These are phyloP conservation scores for Pterocles gutturalis DNA, from an alignment of 2,113 vertebrate species.

Conservation along the genomic window DNA sequence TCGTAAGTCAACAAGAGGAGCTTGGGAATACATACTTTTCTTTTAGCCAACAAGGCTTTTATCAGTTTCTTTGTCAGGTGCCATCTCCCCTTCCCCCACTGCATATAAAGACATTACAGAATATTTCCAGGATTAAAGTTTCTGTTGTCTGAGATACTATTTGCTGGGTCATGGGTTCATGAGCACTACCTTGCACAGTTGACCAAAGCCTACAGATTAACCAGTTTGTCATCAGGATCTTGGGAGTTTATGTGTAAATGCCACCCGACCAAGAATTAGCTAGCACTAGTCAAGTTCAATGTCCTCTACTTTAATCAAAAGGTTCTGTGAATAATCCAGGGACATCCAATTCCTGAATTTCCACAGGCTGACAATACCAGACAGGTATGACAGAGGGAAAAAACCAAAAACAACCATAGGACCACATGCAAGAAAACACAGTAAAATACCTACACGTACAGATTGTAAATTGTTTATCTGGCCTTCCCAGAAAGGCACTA, in stretches of 20 bases:
- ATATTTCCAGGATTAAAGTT: background rate
- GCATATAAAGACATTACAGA: background rate
- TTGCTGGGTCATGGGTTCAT: background rate
- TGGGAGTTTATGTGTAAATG: background rate
- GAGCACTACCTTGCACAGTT: background rate
- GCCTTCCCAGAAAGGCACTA: background rate
- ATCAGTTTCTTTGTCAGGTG: background rate
- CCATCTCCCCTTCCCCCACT: background rate
- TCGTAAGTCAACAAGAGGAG: background rate
- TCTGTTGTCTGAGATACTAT: background rate
- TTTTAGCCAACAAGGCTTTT: background rate
- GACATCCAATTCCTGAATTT: background rate
- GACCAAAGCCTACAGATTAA: constrained; percentile 30
- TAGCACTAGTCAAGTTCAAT: background rate
- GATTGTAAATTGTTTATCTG: background rate
- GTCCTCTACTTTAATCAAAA: background rate
- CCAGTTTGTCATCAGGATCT: background rate
- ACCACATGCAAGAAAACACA: background rate
- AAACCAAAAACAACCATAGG: background rate
- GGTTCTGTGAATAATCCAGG: background rate
- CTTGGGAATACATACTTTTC: background rate
- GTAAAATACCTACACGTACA: background rate
- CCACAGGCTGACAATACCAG: background rate
- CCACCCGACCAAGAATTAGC: background rate
- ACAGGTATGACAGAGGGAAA: background rate